A percentile compares a stretch with the other conserved stretches of the same genome.
These are phyloP conservation scores for Gila robusta DNA, from an alignment of 2,797 vertebrate species.

Conservation along the genomic window DNA sequence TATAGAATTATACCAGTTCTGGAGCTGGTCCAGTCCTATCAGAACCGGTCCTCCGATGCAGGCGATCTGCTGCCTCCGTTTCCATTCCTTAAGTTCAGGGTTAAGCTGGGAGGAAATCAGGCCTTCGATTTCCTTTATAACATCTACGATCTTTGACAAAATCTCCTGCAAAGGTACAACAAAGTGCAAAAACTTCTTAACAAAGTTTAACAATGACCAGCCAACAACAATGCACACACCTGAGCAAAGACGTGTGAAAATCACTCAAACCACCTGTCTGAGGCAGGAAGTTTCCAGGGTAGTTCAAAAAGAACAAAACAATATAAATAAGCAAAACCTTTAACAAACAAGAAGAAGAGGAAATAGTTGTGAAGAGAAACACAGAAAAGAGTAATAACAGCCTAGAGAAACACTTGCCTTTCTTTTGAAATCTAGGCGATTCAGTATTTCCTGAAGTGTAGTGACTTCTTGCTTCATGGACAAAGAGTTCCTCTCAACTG, in stretches of 20 bases:
- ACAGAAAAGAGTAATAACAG: not conserved
- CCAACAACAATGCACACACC: not conserved
- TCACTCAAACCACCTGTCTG: not conserved
- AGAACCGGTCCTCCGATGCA: slow-evolving; percentile 93
- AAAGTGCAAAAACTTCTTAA: not conserved
- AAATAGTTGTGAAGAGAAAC: not conserved
- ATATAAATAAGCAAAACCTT: not conserved
- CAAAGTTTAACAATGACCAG: not conserved
- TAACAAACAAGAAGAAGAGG: not conserved
- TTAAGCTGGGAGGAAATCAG: slow-evolving; percentile 86
- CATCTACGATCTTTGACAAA: slow-evolving; percentile 88
- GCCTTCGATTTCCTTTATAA: slow-evolving; percentile 89
- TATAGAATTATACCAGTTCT: slow-evolving; percentile 87
- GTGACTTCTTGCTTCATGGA: slow-evolving; percentile 91
- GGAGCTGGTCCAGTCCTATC: slow-evolving; percentile 91
- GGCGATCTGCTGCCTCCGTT: slow-evolving; percentile 90
- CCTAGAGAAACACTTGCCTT: slow-evolving; percentile 82
- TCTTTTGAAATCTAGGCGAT: slow-evolving; percentile 92
- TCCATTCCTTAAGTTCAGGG: slow-evolving; percentile 94
- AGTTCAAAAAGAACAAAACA: not conserved
- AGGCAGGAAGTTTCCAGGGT: not conserved
- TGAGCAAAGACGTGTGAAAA: not conserved
- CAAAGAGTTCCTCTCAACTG: slow-evolving; percentile 84
- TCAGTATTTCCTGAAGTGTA: slow-evolving; percentile 92
- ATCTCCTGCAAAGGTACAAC: slow-evolving; percentile 80